A percentile compares a stretch with the other conserved stretches of the same genome.
phyloP scores from a whole-genome alignment of 2,113 vertebrate genomes.

The Columbina picui region DNA sequence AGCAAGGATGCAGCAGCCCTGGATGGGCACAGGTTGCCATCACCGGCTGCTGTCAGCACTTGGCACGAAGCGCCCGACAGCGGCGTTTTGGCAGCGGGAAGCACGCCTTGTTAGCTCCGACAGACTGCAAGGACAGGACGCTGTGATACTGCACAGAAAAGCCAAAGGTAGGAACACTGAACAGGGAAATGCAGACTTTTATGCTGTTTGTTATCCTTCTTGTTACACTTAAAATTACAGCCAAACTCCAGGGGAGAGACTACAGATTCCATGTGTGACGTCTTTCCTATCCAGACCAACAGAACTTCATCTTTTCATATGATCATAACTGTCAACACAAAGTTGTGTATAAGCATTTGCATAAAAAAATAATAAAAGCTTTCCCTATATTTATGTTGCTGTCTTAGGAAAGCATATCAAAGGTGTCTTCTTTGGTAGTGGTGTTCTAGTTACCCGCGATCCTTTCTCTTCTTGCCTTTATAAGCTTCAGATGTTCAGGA shows the following conservation, averaged over 20 bases:
- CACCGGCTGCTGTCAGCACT: accelerated
- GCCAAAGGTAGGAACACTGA: background rate
- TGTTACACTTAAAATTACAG: background rate
- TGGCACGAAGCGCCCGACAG: accelerated
- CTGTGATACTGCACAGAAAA: background rate
- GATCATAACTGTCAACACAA: background rate
- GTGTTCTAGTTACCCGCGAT: background rate
- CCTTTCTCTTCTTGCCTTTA: background rate
- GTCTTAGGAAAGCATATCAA: background rate
- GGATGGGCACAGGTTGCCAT: background rate
- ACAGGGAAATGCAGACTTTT: background rate
- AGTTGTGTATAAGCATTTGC: background rate
- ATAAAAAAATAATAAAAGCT: background rate
- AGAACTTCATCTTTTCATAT: background rate
- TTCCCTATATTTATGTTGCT: background rate
- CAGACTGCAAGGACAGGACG: background rate
- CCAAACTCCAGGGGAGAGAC: background rate
- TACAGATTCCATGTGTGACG: accelerated
- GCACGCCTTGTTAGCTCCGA: background rate
- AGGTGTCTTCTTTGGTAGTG: background rate
- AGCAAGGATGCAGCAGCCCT: background rate
- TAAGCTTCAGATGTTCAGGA: background rate
- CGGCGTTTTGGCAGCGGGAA: accelerated
- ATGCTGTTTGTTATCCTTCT: background rate
- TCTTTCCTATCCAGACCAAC: background rate